phyloP scores from a whole-genome alignment of 1,140 invertebrate species.

The Apis dorsata region DNA sequence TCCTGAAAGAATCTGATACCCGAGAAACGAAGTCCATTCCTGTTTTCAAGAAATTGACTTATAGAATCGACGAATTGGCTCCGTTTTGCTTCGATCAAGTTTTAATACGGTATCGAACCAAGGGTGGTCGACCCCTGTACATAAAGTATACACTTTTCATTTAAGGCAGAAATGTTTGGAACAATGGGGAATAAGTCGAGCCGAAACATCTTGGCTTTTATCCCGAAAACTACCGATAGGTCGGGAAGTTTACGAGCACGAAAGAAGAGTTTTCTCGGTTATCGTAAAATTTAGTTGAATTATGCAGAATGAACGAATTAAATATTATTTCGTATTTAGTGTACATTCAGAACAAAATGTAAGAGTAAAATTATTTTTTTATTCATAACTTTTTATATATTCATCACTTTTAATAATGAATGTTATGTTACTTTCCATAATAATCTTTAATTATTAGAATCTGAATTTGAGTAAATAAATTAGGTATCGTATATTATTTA shows the following conservation, averaged over 20 bases:
- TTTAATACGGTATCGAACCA: constrained; percentile 11
- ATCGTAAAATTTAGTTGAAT: background rate
- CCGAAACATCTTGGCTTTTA: constrained; percentile 3
- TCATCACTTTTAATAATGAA: no score
- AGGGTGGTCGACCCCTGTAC: background rate
- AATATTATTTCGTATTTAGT: no score
- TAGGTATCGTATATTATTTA: no score
- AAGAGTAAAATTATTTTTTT: no score
- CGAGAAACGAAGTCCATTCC: background rate
- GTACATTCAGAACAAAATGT: no score
- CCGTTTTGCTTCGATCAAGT: constrained; percentile 4
- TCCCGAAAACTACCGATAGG: constrained; percentile 5
- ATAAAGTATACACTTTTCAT: constrained; percentile 13
- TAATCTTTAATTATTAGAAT: no score
- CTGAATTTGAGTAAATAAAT: no score
- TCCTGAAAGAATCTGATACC: background rate
- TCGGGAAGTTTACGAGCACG: background rate
- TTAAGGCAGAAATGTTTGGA: background rate
- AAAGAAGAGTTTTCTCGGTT: background rate
- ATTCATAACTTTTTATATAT: no score
- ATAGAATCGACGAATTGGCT: background rate
- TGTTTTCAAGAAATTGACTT: background rate
- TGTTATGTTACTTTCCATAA: no score
- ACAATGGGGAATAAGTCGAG: background rate
- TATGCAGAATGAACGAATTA: background rate